Conservation (phyloP, 2,113 vertebrate genomes). For the Sarotherodon lohbergeri region DNA sequence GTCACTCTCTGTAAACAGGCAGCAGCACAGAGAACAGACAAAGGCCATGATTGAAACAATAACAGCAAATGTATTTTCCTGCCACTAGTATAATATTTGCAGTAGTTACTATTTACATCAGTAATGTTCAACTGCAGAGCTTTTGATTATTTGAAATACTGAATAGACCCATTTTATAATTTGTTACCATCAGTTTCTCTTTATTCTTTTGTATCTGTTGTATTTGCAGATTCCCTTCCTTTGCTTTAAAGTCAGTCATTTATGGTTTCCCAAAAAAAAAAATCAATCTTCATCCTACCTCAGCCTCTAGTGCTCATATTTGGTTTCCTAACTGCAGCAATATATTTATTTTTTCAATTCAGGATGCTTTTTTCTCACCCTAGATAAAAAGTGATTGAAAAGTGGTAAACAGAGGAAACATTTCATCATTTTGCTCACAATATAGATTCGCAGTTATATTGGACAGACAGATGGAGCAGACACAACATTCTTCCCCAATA, state of each 20-base stretch:
- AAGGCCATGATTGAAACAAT: not conserved
- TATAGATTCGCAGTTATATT: fast-evolving
- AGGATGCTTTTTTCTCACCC: not conserved
- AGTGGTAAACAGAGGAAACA: not conserved
- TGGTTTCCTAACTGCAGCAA: not conserved
- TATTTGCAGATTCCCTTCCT: not conserved
- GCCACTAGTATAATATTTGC: not conserved
- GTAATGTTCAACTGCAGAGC: not conserved
- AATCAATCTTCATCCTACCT: not conserved
- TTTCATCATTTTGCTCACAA: not conserved
- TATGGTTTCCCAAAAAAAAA: not conserved
- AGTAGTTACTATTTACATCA: not conserved
- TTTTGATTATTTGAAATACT: not conserved
- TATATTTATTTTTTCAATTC: not conserved
- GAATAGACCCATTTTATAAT: not conserved
- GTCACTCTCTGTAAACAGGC: not conserved
- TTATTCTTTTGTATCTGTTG: not conserved
- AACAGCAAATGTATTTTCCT: not conserved
- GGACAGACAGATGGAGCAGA: not conserved
- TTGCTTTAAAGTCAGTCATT: not conserved
- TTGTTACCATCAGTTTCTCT: not conserved
- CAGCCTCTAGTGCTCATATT: not conserved
- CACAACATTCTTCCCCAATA: fast-evolving
- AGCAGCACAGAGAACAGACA: not conserved
- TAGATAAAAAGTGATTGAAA: not conserved